A percentile compares a stretch with the other conserved stretches of the same genome.
Evolutionary conservation across 2,113 vertebrate genomes (phyloP).

Genomic region (Lepus timidus): DNA sequence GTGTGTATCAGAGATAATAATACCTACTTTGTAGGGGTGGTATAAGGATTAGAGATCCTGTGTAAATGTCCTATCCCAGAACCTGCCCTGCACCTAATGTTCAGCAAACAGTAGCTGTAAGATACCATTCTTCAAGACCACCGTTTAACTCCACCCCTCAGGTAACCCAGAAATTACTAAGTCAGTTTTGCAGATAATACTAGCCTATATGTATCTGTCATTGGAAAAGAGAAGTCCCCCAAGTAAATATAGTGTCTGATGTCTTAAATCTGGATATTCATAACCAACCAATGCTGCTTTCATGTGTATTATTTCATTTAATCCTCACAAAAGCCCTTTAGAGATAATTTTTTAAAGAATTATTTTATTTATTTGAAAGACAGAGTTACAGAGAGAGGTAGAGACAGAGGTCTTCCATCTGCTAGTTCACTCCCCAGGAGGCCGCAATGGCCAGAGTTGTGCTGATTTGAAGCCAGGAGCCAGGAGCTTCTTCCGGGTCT

Average conservation of each 20-base stretch:
- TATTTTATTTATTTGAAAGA: no score
- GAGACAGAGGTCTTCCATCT: no score
- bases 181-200: constrained; percentile 8
- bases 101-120: constrained; percentile 32
- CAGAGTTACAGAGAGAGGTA: no score
- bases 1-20: constrained; percentile 3
- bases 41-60: constrained; percentile 39
- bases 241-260: constrained; percentile 22
- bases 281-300: constrained; percentile 5
- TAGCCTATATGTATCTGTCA: constrained; percentile 20
- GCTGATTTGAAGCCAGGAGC: no score
- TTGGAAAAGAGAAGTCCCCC: background rate
- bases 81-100: background rate
- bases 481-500: no score
- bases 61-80: constrained; percentile 42
- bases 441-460: no score
- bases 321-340: background rate
- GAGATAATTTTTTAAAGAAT: background rate
- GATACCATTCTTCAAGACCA: constrained; percentile 42
- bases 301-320: constrained; percentile 31
- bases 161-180: constrained; percentile 35
- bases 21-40: background rate
- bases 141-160: constrained; percentile 31
- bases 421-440: no score
- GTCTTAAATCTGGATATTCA: constrained; percentile 25